Evolutionary conservation across 2,888 invertebrate genomes (phyloP).

Genomic region (Allolobophora icterica): DNA sequence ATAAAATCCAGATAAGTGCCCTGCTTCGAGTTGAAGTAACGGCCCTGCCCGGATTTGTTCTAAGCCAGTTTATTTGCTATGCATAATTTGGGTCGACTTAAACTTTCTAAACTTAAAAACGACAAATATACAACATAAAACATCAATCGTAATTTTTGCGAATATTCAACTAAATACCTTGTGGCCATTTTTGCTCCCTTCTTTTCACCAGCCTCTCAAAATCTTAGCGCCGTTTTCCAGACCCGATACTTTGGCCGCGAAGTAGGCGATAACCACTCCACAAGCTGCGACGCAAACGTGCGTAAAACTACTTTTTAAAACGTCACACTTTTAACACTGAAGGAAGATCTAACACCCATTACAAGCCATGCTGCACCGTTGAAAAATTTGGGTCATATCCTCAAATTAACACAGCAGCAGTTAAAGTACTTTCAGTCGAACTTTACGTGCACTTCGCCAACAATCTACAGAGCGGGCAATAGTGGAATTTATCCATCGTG

Average conservation of each 20-base stretch:
- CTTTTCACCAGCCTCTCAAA: background rate
- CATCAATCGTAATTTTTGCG: background rate
- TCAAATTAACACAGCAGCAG: background rate
- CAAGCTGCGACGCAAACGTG: background rate
- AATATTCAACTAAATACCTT: background rate
- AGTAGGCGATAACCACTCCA: background rate
- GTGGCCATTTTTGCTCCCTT: slow-evolving; percentile 2
- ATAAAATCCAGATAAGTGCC: background rate
- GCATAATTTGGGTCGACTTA: background rate
- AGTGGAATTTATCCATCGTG: background rate
- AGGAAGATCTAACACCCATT: background rate
- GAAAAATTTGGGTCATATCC: background rate
- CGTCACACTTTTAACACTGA: background rate
- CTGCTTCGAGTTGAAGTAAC: background rate
- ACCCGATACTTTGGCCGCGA: background rate
- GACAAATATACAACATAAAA: background rate
- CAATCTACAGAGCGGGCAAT: background rate
- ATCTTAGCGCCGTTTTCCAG: background rate
- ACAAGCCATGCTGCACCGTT: background rate
- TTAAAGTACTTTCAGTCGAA: background rate
- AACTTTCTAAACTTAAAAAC: too few species aligned
- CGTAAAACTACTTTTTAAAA: background rate
- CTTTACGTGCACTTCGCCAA: background rate
- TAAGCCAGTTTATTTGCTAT: background rate
- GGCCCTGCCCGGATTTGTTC: background rate